Base-by-base conservation (phyloP, 2,888 invertebrate genomes). In the Drosophila infuscata region DNA sequence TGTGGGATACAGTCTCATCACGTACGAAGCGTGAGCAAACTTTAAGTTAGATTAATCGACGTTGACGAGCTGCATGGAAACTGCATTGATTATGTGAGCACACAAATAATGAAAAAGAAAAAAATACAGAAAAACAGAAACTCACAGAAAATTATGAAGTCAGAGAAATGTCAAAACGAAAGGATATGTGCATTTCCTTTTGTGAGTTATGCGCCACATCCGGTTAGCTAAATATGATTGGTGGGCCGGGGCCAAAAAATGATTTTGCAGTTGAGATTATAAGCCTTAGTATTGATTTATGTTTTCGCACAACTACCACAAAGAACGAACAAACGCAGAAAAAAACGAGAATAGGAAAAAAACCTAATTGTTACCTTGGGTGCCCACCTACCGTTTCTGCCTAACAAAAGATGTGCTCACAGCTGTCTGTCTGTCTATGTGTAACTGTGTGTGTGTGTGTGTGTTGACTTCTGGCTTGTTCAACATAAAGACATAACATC, bases 131-230 rank as follows among this genome's bases (percentile, higher is more conserved):
- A 46, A 57, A 38, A 56, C 17, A 38, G 25, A 25, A 25, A 25
- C 29, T 56, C 35, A 61, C 59, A 70, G 30, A 70, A 75, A 78
- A 81, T 76, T 76, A 75, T 72, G 79, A 73, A 82, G 79, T 80
- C 70, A 78, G 66, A 70, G 79, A 90, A 88, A 86, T 86, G 87
- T 88, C 85, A 88, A 82, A 79, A 69, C 70, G 66, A 89, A 88
- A 88, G 88, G 91, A 88, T 88, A 89, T 89, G 81, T 73, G 87
- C 85, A 87, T 88, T 88, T 88, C 88, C 88, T 88, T 90, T 80
- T 71, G 81, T 89, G 88, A 90, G 84, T 88, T 88, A 88, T 89
- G 91, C 74, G 67, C 88, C 77, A 79, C 73, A 81, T 90, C 88
- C 90, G 90, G 81, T 84, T 87, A 54, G 75, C 85, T 85, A 89